A percentile compares a stretch with the other conserved stretches of the same genome.
phyloP scores from a whole-genome alignment of 2,797 vertebrate species.

The Eremophila alpestris region DNA sequence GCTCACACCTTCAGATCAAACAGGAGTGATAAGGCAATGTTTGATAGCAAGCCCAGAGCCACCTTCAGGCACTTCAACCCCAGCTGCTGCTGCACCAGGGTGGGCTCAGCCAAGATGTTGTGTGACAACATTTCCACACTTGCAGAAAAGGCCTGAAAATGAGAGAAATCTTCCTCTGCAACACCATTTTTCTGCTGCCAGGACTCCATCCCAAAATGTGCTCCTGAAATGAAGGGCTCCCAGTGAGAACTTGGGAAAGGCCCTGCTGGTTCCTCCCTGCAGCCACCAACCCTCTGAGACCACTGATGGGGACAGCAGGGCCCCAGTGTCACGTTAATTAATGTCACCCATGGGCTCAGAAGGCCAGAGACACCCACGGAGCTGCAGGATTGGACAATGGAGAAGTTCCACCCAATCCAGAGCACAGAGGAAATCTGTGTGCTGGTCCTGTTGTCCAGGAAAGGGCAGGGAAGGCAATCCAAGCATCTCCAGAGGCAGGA shows the following conservation, averaged over 20 bases:
- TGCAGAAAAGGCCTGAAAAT: neutral
- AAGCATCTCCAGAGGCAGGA: neutral
- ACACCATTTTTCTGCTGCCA: neutral
- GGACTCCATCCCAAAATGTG: fast-evolving
- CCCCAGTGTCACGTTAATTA: too few relatives aligned
- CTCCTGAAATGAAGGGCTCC: neutral
- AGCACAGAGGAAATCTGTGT: fast-evolving
- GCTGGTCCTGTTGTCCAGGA: neutral
- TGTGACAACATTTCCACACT: fast-evolving
- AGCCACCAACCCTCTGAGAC: neutral
- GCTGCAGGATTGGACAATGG: neutral
- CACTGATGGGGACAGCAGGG: neutral
- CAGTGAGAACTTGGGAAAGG: neutral
- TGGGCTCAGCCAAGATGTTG: neutral
- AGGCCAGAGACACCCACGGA: neutral
- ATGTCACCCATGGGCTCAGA: fast-evolving
- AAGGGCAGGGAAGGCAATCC: neutral
- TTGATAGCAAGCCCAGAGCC: neutral
- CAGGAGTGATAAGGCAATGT: neutral
- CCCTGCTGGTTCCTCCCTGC: neutral
- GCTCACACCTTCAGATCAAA: neutral
- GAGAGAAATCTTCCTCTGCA: neutral
- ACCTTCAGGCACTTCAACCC: neutral
- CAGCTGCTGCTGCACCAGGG: neutral
- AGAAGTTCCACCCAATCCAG: neutral